These are phyloP conservation scores for Tolypeutes matacus DNA, from an alignment of 2,797 vertebrate species.

Conservation along the genomic window DNA sequence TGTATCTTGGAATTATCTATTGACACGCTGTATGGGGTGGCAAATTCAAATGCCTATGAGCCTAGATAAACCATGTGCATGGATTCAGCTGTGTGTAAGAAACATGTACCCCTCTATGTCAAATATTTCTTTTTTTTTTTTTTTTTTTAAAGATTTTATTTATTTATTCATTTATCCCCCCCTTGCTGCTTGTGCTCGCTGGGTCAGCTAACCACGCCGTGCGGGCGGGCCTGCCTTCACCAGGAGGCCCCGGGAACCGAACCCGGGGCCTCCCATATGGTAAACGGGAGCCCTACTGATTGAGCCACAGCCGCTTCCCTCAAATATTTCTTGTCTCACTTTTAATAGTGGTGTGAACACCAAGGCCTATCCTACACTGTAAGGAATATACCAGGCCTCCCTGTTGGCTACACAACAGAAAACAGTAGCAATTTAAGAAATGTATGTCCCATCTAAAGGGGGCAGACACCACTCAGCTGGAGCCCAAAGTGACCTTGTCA, in stretches of 20 bases:
- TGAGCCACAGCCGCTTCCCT: too few species aligned
- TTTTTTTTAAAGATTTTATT: too few species aligned
- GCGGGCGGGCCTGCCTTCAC: too few species aligned
- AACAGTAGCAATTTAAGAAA: not conserved
- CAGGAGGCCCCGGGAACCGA: too few species aligned
- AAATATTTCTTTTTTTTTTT: not conserved
- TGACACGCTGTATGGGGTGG: not conserved
- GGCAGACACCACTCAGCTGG: not conserved
- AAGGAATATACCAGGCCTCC: not conserved
- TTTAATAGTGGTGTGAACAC: not conserved
- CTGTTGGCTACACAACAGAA: not conserved
- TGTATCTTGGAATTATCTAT: too few species aligned
- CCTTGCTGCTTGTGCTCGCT: too few species aligned
- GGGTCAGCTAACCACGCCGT: too few species aligned
- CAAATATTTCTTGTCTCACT: not conserved
- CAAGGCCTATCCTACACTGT: not conserved
- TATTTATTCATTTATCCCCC: too few species aligned
- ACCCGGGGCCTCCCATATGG: too few species aligned
- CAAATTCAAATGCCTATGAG: not conserved
- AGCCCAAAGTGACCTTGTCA: not conserved
- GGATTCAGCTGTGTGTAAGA: not conserved
- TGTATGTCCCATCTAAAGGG: not conserved
- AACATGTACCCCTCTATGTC: not conserved
- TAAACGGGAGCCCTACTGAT: too few species aligned
- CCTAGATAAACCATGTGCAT: not conserved